Base-by-base conservation (phyloP, 2,888 invertebrate species). In the Zaprionus bogoriensis region DNA sequence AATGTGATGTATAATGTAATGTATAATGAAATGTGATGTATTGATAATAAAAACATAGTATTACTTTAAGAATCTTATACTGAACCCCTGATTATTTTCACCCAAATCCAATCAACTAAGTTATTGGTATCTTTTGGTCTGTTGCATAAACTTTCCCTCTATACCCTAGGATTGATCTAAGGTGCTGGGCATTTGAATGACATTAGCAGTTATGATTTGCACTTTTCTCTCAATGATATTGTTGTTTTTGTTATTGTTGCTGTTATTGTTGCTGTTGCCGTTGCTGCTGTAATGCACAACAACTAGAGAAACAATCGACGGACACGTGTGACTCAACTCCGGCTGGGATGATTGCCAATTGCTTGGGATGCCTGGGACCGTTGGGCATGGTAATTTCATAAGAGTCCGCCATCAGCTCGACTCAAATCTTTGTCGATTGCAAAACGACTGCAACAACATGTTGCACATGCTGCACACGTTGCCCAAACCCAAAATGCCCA, bases 141-240 rank as follows among this genome's bases (percentile, higher is more conserved):
- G 30, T 12, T 12, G 6, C 32, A 1, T 14, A 32, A 7, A 32
- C 32, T 14, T 17, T 14, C 14, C 14, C 32, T 32, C 14, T 3
- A 4, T 14, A 7, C 32, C 32, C 14, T 14, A 14, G n/a, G n/a
- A n/a, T n/a, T n/a, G n/a, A n/a, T n/a, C n/a, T n/a, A n/a, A n/a
- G n/a, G n/a, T n/a, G n/a, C 65, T 62, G 68, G n/a, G n/a, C 73
- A 80, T 83, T 83, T 73, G 77, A 86, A 83, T 83, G 77, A 84
- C 86, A 79, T 86, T 79, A 86, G 84, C 81, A 77, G 74, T 80
- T 79, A 79, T 79, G 81, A 83, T 80, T 79, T 79, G 80, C 84
- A 79, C 87, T 79, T 79, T 77, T 62, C 47, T 44, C 57, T 42
- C 69, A 68, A 68, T 66, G n/a, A n/a, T n/a, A n/a, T n/a, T n/a